Evolutionary conservation across 2,888 invertebrate genomes (phyloP), one percentile per base, ranked within the genome.

Genomic region (Coenonympha glycerion): DNA sequence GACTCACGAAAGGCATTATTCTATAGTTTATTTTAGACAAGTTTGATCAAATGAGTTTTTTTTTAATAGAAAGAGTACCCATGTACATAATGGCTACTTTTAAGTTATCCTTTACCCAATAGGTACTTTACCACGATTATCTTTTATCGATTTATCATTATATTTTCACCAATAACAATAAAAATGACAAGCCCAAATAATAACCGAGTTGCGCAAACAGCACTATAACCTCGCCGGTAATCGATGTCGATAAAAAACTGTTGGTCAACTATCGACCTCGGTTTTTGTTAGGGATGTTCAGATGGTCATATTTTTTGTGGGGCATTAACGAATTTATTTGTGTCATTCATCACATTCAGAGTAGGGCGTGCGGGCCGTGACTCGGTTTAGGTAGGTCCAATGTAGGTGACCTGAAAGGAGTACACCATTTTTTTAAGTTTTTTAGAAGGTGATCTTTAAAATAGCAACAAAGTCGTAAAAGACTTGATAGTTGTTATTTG

Each of bases 221-320:
- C 37, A 28, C 50, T 44, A 39, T 57, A 65, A 59, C 76, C 76
- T 77, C 67, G 74, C 9, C 16, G 33, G 47, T 55, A 60, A 59
- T 59, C 55, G 60, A 53, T 53, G 51, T 47, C 53, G 57, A 61
- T 61, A 68, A 72, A 73, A 68, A 70, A 64, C 60, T 58, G 55
- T 68, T 67, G 62, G 65, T 63, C 68, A 71, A 72, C 65, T 66
- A 66, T 60, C 63, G 69, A 71, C 76, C 76, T 76, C 68, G 63
- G 62, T 57, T 58, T 76, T 76, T 76, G 74, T 74, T 60, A 56
- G 73, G 76, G 77, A 77, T 76, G 73, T 58, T 62, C 71, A 61
- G 71, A 76, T 69, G 73, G 73, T 57, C 75, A 61, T 61, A 68
- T 69, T 74, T 78, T 69, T 60, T 62, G 67, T 63, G 11, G 13